phyloP scores from a whole-genome alignment of 2,113 vertebrate genomes.

The Varanus salvator region DNA sequence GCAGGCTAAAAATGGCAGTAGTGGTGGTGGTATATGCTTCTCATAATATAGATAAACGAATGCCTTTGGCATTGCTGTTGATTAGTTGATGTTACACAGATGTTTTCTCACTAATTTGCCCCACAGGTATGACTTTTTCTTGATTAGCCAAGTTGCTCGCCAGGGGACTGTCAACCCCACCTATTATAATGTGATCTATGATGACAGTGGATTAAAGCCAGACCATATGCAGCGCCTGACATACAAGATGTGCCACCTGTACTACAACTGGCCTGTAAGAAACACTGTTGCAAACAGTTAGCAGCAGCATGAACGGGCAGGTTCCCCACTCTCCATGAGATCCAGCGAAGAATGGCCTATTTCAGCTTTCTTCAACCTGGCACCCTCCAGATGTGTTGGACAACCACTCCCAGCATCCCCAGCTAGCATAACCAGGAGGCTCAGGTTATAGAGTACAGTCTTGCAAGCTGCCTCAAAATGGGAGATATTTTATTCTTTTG shows the following conservation, averaged over 20 bases:
- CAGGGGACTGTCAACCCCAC: slow-evolving; percentile 72
- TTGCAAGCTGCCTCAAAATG: too few species aligned
- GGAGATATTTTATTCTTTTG: too few species aligned
- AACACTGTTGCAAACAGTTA: not conserved
- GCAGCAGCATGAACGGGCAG: not conserved
- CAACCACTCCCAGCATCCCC: too few species aligned
- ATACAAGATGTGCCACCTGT: slow-evolving; percentile 76
- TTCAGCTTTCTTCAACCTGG: too few species aligned
- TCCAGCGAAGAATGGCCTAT: not conserved
- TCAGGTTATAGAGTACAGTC: too few species aligned
- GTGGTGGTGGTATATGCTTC: not conserved
- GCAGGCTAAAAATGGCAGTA: too few species aligned
- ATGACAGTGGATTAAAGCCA: slow-evolving; percentile 71
- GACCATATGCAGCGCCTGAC: slow-evolving; percentile 78
- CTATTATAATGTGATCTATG: slow-evolving; percentile 74
- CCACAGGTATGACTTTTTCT: slow-evolving; percentile 77
- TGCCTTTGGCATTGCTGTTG: not conserved
- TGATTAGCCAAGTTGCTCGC: slow-evolving; percentile 65
- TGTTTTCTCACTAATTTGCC: not conserved
- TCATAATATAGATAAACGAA: not conserved
- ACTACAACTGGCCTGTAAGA: slow-evolving; percentile 77
- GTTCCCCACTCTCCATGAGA: not conserved
- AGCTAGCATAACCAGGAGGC: too few species aligned
- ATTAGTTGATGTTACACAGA: not conserved
- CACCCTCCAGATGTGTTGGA: not conserved